phyloP scores from a whole-genome alignment of 1,140 invertebrate genomes.

The Armadillidium nasatum region DNA sequence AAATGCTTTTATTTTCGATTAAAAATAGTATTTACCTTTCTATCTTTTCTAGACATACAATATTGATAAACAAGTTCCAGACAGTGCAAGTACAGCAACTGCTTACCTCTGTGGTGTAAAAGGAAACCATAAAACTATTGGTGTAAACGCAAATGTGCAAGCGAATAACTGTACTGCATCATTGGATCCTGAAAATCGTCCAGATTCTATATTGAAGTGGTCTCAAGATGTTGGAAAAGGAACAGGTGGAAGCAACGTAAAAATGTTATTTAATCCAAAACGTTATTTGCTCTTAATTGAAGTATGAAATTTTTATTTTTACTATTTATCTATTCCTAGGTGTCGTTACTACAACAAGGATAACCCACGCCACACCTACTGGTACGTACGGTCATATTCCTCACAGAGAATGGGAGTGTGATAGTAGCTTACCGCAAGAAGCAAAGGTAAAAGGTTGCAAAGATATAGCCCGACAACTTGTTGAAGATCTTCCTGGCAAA shows the following conservation, averaged over 20 bases:
- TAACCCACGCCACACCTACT: slow-evolving; percentile 86
- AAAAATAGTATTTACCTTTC: background rate
- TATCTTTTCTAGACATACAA: slow-evolving; percentile 73
- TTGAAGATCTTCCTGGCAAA: slow-evolving; percentile 66
- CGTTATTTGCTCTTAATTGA: no score
- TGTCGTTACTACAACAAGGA: slow-evolving; percentile 84
- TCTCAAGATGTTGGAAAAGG: slow-evolving; percentile 40
- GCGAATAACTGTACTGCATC: no score
- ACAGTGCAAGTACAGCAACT: slow-evolving; percentile 82
- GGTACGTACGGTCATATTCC: slow-evolving; percentile 75
- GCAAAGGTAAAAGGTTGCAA: slow-evolving; percentile 49
- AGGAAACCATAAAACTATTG: slow-evolving; percentile 66
- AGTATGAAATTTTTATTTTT: no score
- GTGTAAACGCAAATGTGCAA: background rate
- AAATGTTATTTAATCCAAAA: no score
- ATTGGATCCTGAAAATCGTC: no score
- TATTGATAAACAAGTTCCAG: slow-evolving; percentile 77
- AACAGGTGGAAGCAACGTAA: slow-evolving; percentile 35
- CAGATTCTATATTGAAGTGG: slow-evolving; percentile 37
- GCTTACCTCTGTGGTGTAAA: slow-evolving; percentile 82
- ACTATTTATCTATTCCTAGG: slow-evolving; percentile 54
- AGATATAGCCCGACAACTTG: slow-evolving; percentile 70
- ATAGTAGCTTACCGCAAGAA: slow-evolving; percentile 46
- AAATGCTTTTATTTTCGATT: no score
- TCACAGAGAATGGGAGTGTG: slow-evolving; percentile 68